phyloP scores from a whole-genome alignment of 2,888 invertebrate genomes.

The Agrilus biguttatus region DNA sequence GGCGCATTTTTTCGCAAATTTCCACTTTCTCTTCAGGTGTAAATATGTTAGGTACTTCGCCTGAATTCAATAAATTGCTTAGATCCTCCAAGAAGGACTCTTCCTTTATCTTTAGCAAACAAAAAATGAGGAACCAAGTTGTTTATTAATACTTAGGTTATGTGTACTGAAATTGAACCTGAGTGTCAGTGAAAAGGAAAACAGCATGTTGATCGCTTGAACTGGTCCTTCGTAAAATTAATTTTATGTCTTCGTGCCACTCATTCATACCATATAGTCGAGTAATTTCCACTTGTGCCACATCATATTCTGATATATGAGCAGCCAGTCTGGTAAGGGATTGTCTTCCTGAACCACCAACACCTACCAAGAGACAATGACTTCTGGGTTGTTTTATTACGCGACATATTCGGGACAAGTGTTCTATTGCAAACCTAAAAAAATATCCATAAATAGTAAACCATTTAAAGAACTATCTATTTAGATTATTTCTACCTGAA shows the following conservation, averaged over 20 bases:
- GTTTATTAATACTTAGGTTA: no score
- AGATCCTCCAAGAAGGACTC: constrained; percentile 88
- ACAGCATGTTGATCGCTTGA: constrained; percentile 76
- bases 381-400: constrained; percentile 85
- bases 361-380: constrained; percentile 79
- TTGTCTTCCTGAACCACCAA: constrained; percentile 88
- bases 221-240: constrained; percentile 64
- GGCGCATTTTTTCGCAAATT: constrained; percentile 84
- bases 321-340: constrained; percentile 79
- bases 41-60: constrained; percentile 87
- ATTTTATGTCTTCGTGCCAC: constrained; percentile 87
- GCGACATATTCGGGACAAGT: constrained; percentile 79
- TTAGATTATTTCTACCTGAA: constrained; percentile 44
- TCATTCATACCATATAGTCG: constrained; percentile 69
- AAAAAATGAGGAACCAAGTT: background rate
- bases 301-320: constrained; percentile 85
- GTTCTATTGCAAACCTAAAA: constrained; percentile 87
- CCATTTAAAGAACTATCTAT: no score
- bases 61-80: constrained; percentile 82
- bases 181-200: constrained; percentile 81
- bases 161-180: constrained; percentile 36
- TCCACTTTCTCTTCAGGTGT: constrained; percentile 75
- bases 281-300: constrained; percentile 85
- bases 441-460: constrained; percentile 6
- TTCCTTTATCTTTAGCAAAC: constrained; percentile 58